Evolutionary conservation across 2,113 vertebrate species (phyloP), one percentile per base, ranked within the genome.

Genomic region (Nicator chloris): DNA sequence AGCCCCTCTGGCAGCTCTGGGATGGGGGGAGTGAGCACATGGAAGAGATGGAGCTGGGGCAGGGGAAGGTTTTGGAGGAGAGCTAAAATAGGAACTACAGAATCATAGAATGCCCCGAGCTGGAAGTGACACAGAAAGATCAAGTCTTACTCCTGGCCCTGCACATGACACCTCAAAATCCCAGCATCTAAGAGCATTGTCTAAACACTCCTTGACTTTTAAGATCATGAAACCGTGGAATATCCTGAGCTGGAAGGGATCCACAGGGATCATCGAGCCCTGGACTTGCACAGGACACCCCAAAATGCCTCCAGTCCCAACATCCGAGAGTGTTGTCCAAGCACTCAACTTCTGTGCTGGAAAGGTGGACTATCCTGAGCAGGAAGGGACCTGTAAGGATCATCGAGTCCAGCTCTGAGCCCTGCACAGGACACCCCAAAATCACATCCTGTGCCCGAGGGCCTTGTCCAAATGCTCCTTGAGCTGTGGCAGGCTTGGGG

Each of bases 251-350:
- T 51, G 45, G 33, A 37, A 33, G 33, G 33, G 39, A 24, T 13
- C 23, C 23, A 54, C 18, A 17, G n/a, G 47, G 23, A 24, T 30
- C 15, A 47, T 17, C 0, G 1, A 56, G 47, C 24, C 28, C 19
- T 42, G 31, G 20, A 20, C 20, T 56, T 75, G 51, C 44, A 26
- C 31, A 27, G 45, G 26, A 35, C 8, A 14, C 26, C 20, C 30
- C 7, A 11, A 50, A 65, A 28, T 44, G 22, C 9, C 44, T 24
- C 49, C n/a, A n/a, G 5, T 56, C 28, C 39, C 28, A 5, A 3
- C 0, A 0, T 39, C 9, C 14, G 9, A 5, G 26, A n/a, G 23
- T 2, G 2, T 14, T 83, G 37, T 69, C 27, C 39, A 35, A 56
- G 49, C 65, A 21, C 11, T 54, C 12, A 15, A 0, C 2, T 11